Percentiles rank a stretch among this genome's conserved stretches.
phyloP scores from a whole-genome alignment of 2,888 invertebrate species.

The Linnaemya tessellans region DNA sequence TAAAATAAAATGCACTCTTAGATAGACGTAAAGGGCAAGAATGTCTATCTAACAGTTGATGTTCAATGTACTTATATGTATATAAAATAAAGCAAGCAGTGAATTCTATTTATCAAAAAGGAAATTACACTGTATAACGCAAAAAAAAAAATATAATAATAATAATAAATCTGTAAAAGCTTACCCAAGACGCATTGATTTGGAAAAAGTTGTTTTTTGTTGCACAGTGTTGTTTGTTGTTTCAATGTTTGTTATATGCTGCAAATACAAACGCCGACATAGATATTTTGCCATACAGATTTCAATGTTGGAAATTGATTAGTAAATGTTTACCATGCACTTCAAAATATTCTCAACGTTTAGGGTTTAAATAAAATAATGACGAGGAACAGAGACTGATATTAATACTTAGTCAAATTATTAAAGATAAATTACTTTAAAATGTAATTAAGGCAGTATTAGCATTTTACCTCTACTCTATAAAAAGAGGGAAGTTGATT shows the following conservation, averaged over 20 bases:
- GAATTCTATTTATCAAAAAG: slow-evolving; percentile 9
- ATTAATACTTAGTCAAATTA: slow-evolving; percentile 21
- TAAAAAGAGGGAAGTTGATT: not conserved
- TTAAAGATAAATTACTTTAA: not conserved
- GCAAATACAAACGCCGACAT: not conserved
- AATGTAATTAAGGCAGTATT: not conserved
- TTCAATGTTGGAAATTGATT: slow-evolving; percentile 78
- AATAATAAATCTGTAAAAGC: too few relatives aligned
- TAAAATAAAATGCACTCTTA: too few relatives aligned
- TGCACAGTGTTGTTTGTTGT: slow-evolving; percentile 27
- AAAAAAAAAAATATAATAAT: too few relatives aligned
- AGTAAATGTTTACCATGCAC: slow-evolving; percentile 80
- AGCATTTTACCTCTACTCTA: not conserved
- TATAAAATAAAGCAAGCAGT: not conserved
- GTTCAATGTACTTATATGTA: not conserved
- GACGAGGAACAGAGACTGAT: slow-evolving; percentile 13
- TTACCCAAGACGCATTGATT: too few relatives aligned
- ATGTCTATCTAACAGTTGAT: not conserved
- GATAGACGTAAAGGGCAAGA: too few relatives aligned
- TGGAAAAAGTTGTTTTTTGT: not conserved
- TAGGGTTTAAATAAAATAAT: slow-evolving; percentile 49
- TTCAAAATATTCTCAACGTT: slow-evolving; percentile 73
- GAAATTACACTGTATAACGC: not conserved
- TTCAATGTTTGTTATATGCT: slow-evolving; percentile 1
- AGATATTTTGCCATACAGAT: slow-evolving; percentile 18